Percentiles rank a stretch among this genome's conserved stretches.
These are phyloP conservation scores for Ginglymostoma cirratum DNA, from an alignment of 2,113 vertebrate genomes.

Conservation along the genomic window DNA sequence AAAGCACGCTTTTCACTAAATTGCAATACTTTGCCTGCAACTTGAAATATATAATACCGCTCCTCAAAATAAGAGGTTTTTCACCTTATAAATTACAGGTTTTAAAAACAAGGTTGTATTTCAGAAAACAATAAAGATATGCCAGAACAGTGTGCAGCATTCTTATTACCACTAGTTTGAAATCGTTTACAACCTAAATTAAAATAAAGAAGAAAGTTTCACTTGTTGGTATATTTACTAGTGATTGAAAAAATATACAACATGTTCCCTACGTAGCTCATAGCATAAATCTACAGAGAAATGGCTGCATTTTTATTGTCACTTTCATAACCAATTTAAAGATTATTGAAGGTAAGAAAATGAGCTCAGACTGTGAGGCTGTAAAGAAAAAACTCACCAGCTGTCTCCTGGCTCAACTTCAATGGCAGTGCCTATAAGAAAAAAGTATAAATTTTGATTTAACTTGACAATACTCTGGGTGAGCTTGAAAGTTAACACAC, in stretches of 20 bases:
- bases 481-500: neutral
- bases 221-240: neutral
- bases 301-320: conserved; percentile 12
- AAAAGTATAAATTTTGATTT: conserved; percentile 36
- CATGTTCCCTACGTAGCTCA: neutral
- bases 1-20: neutral
- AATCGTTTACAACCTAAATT: neutral
- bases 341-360: neutral
- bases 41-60: too few species aligned
- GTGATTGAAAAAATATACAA: neutral
- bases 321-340: neutral
- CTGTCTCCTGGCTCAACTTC: conserved; percentile 54
- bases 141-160: neutral
- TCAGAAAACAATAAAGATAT: neutral
- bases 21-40: neutral
- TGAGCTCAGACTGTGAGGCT: conserved; percentile 2
- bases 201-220: neutral
- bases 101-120: neutral
- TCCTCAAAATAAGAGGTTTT: neutral
- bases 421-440: conserved; percentile 62
- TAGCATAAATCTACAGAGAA: neutral
- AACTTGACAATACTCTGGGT: neutral
- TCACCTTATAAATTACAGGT: neutral
- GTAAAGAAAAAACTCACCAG: conserved; percentile 61
- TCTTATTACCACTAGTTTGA: neutral